Evolutionary conservation across 2,888 invertebrate species (phyloP).

Genomic region (Tenodera sinensis): DNA sequence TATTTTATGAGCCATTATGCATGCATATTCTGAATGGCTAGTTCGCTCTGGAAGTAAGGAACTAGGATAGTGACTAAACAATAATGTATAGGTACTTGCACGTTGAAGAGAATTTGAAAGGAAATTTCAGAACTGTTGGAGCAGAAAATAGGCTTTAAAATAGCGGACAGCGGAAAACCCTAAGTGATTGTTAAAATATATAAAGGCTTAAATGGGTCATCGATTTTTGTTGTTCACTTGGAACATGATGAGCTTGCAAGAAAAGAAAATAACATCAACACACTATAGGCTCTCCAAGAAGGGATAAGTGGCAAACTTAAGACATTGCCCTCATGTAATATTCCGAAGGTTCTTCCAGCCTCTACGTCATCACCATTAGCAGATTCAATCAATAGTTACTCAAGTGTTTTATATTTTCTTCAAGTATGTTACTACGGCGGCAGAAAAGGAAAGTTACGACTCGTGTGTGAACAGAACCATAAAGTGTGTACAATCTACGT

Average conservation of each 20-base stretch:
- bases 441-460: neutral
- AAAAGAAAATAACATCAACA: neutral
- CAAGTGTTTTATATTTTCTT: neutral
- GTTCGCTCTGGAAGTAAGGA: no score
- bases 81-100: no score
- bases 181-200: neutral
- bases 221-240: neutral
- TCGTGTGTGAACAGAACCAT: no score
- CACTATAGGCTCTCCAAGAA: neutral
- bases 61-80: no score
- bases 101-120: no score
- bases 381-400: neutral
- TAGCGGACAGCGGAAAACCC: neutral
- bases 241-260: neutral
- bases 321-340: neutral
- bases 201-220: neutral
- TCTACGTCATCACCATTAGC: neutral
- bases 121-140: no score
- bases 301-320: neutral
- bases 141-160: neutral
- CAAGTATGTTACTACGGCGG: neutral
- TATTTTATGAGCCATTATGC: no score
- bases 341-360: neutral
- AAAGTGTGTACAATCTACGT: no score
- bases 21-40: no score